Conservation (phyloP, 2,888 invertebrate species). For the Cybosia mesomella region DNA sequence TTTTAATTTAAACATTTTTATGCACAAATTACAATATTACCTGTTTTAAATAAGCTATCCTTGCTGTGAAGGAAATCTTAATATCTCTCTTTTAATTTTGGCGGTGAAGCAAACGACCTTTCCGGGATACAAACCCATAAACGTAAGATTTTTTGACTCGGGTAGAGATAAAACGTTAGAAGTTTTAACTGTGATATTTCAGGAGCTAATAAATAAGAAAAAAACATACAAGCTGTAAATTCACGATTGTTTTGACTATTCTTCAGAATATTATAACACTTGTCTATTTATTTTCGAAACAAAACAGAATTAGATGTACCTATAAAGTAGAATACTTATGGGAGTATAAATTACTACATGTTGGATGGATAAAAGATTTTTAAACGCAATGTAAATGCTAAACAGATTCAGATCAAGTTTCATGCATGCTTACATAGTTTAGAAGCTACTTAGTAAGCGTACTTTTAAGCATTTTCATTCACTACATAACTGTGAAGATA, state of each 20-base stretch:
- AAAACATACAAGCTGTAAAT: conserved; percentile 39
- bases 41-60: conserved; percentile 59
- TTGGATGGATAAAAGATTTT: conserved; percentile 16
- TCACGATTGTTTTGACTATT: conserved; percentile 43
- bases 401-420: conserved; percentile 21
- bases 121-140: conserved; percentile 18
- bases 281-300: conserved; percentile 35
- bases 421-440: conserved; percentile 3
- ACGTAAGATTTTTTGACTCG: conserved; percentile 25
- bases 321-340: conserved; percentile 36
- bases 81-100: conserved; percentile 42
- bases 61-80: conserved; percentile 43
- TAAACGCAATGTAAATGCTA: conserved; percentile 11
- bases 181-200: conserved; percentile 25
- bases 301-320: conserved; percentile 22
- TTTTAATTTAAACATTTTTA: conserved; percentile 59
- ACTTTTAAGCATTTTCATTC: not conserved
- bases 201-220: conserved; percentile 29
- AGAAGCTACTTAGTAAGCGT: not conserved
- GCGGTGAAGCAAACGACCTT: conserved; percentile 28
- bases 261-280: conserved; percentile 24
- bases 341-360: conserved; percentile 29
- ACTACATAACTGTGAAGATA: not conserved
- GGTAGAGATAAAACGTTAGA: conserved; percentile 20
- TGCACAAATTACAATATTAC: conserved; percentile 58